Base-by-base conservation (phyloP, 64 coral and sea anemone genomes). In the Acropora tenuis region DNA sequence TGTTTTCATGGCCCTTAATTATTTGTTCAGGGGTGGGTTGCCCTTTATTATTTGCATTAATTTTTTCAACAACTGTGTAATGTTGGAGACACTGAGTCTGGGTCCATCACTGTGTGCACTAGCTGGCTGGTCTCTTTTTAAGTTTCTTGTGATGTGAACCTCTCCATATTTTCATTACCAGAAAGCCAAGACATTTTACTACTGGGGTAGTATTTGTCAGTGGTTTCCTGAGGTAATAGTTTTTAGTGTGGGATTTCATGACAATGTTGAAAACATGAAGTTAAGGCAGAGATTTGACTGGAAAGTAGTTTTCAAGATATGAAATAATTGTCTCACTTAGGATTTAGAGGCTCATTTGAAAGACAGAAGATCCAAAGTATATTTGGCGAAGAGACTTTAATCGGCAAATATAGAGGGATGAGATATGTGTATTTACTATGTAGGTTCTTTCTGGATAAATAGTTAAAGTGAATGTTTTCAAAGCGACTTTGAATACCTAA, bases 311-410 rank as follows among this genome's bases (percentile, higher is more conserved):
- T 78, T 49, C 44, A 78, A 78, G 15, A 45, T 45, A 3, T 48
- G 48, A 48, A 78, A 78, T 78, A 17, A 9, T 78, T 45, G 43
- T 48, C 49, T 46, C 15, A 78, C 76, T 11, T 7, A 16, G 43
- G 76, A 78, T 78, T 78, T 78, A 47, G 76, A 47, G 49, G 44
- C 8, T 48, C 76, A 78, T 78, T 78, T 78, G 6, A 78, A 78
- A 50, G 76, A 11, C 50, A 78, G 43, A 73, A 73, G 43, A 48
- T 78, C 76, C 49, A 50, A 48, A 50, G 76, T 78, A 49, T 78
- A 78, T 78, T 17, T 78, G 8, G 76, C 49, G 43, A 46, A 78
- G 43, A 78, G 46, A 78, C 43, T 30, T 78, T 17, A 47, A 46
- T 15, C 44, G 76, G 44, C 6, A 41, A 78, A 78, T 11, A 78